phyloP scores from a whole-genome alignment of 2,113 vertebrate genomes.

The Thalassoma bifasciatum region DNA sequence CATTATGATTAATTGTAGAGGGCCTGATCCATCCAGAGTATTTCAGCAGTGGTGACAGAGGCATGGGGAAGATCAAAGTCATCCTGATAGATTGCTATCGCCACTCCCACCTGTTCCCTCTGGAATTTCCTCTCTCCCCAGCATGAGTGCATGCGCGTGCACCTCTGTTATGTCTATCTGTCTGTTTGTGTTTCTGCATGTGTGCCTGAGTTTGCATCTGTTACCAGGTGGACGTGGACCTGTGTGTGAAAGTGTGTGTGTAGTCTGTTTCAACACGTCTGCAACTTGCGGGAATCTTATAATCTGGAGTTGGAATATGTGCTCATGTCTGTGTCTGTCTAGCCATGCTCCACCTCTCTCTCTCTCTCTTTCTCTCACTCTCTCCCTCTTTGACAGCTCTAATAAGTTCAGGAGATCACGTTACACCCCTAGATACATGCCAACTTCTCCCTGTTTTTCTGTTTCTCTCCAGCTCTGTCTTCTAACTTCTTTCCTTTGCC shows the following conservation, averaged over 20 bases:
- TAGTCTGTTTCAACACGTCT: conserved; percentile 81
- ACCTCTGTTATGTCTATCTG: conserved; percentile 77
- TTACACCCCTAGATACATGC: conserved; percentile 76
- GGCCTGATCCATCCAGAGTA: conserved; percentile 52
- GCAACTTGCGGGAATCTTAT: conserved; percentile 84
- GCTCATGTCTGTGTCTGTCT: conserved; percentile 82
- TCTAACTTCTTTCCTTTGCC: conserved; percentile 54
- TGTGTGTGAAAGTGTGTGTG: conserved; percentile 65
- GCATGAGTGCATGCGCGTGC: conserved; percentile 70
- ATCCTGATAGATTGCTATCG: conserved; percentile 77
- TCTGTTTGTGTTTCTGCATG: conserved; percentile 80
- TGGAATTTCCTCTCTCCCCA: conserved; percentile 77
- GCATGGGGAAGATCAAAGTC: conserved; percentile 73
- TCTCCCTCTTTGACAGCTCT: conserved; percentile 79
- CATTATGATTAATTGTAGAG: conserved; percentile 52
- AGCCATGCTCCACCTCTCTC: conserved; percentile 68
- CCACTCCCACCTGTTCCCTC: conserved; percentile 82
- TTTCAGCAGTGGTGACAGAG: conserved; percentile 67
- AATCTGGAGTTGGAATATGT: conserved; percentile 84
- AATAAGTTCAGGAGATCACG: conserved; percentile 82
- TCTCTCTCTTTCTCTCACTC: conserved; percentile 26
- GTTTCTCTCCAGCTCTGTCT: conserved; percentile 64
- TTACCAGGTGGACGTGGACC: conserved; percentile 64
- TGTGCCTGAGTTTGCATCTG: conserved; percentile 78
- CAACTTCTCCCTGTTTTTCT: conserved; percentile 68